Evolutionary conservation across 2,888 invertebrate species (phyloP).

Genomic region (Cantharis lateralis): DNA sequence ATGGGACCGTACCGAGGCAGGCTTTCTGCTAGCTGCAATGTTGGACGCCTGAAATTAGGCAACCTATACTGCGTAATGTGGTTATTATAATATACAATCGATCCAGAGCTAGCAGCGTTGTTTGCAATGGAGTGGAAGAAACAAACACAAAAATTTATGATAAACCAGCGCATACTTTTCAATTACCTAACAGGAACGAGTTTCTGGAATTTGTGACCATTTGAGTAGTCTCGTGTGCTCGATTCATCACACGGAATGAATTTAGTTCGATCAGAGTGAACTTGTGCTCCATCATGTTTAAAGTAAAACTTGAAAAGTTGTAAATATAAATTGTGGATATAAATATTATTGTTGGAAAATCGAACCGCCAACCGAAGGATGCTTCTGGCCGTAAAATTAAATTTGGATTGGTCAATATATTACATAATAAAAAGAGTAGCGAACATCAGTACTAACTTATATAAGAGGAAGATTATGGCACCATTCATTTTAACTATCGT

Average conservation of each 20-base stretch:
- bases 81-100: neutral
- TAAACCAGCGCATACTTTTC: neutral
- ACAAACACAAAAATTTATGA: neutral
- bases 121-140: neutral
- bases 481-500: constrained; percentile 9
- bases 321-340: neutral
- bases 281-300: neutral
- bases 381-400: neutral
- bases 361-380: neutral
- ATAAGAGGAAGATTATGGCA: constrained; percentile 4
- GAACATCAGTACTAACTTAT: neutral
- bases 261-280: neutral
- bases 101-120: neutral
- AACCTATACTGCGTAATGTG: neutral
- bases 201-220: neutral
- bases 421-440: neutral
- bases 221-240: neutral
- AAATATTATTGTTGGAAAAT: neutral
- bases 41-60: neutral
- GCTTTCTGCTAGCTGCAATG: neutral
- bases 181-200: neutral
- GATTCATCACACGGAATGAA: neutral
- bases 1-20: neutral
- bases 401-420: neutral
- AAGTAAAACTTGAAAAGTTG: neutral